These are phyloP conservation scores for Vespertilio murinus DNA, from an alignment of 2,797 vertebrate species.

Conservation along the genomic window DNA sequence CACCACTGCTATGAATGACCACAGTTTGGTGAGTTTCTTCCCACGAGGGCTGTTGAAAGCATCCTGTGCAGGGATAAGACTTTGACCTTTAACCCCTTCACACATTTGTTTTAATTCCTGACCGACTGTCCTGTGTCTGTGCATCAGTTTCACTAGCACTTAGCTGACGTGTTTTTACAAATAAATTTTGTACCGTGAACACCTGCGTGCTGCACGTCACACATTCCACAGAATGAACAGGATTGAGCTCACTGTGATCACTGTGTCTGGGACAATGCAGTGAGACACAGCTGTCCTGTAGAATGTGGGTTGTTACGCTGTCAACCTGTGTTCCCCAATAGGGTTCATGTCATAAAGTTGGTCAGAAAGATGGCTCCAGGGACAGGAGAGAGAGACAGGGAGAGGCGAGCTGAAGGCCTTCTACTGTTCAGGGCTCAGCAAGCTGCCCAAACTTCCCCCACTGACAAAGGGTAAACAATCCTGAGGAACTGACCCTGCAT, in stretches of 20 bases:
- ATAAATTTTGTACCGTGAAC: neutral
- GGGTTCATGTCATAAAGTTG: neutral
- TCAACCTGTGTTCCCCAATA: neutral
- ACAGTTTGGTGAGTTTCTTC: neutral
- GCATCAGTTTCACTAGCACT: neutral
- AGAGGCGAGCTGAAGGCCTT: neutral
- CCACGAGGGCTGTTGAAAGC: neutral
- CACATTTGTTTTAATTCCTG: neutral
- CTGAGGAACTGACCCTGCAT: neutral
- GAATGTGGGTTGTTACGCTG: neutral
- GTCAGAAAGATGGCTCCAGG: neutral
- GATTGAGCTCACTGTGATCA: neutral
- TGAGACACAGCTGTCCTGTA: neutral
- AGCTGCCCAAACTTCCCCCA: neutral
- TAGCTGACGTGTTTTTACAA: neutral
- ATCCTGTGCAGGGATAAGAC: neutral
- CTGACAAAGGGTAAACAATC: neutral
- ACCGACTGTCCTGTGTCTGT: neutral
- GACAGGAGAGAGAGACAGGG: neutral
- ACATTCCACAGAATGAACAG: neutral
- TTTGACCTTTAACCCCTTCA: neutral
- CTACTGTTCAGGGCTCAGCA: neutral
- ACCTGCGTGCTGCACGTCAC: neutral
- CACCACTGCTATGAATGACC: neutral
- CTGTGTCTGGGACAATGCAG: neutral